Base-by-base conservation (phyloP, 2,113 vertebrate genomes). In the Sinocyclocheilus maitianheensis region DNA sequence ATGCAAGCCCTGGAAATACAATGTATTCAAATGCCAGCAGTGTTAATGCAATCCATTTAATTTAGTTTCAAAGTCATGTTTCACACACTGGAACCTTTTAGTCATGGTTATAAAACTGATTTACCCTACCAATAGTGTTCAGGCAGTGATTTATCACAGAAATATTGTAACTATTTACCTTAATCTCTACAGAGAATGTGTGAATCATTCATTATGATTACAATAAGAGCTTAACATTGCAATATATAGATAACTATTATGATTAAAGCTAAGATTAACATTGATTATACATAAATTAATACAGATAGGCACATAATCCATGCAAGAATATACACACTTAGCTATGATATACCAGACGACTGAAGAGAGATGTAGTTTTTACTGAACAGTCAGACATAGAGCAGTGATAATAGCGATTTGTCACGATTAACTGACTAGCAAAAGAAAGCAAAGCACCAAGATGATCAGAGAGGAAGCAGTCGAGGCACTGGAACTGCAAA, bases 401-500 rank as follows among this genome's bases (percentile, higher is more conserved):
- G 16, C 16, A 11, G 26, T 67, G 48, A 78, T 16, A 20, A 11
- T 20, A 20, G 18, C 1, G 4, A 22, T 37, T 22, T 0, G 0
- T 77, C 26, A 53, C 2, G 14, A 78, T 78, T 58, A 58, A 55
- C 11, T 58, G 26, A 51, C 0, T 2, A 76, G 26, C 3, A 77
- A 6, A 77, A 77, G 24, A 34, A 26, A 77, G 51, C 30, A 78
- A 58, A 55, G 9, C 76, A 77, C 14, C 16, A 22, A 37, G 51
- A 78, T 10, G 51, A 78, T 78, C 26, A 58, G 51, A 78, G 26
- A 22, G 51, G 76, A 78, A 67, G 65, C 22, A 37, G 51, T 58
- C 16, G 8, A 18, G 26, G 0, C 51, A 37, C 51, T 78, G 26
- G 76, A 77, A 2, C 51, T 77, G 53, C 3, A 34, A 12, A 58